Conservation (phyloP, 2,888 invertebrate genomes). For the Sialis fuliginosa region DNA sequence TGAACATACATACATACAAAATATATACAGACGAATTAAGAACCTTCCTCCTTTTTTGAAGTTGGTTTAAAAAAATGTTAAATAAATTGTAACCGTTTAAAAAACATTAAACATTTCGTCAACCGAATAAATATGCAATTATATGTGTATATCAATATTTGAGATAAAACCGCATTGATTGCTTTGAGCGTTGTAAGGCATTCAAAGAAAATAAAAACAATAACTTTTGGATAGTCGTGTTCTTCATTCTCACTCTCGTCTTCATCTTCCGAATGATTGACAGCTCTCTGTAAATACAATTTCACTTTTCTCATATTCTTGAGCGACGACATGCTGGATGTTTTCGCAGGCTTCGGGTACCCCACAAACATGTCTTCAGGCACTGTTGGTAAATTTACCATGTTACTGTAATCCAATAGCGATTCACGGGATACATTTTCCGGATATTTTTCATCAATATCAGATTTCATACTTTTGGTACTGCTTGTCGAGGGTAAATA, state of each 20-base stretch:
- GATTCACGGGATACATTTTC: slow-evolving; percentile 27
- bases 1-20: too few relatives aligned
- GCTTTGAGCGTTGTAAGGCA: too few relatives aligned
- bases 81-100: too few relatives aligned
- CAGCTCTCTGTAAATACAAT: slow-evolving; percentile 25
- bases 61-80: too few relatives aligned
- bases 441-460: slow-evolving; percentile 28
- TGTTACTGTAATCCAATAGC: slow-evolving; percentile 24
- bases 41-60: too few relatives aligned
- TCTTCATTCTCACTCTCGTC: slow-evolving; percentile 23
- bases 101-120: too few relatives aligned
- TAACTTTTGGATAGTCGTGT: slow-evolving; percentile 3
- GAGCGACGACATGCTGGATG: slow-evolving; percentile 26
- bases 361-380: slow-evolving; percentile 28
- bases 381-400: slow-evolving; percentile 26
- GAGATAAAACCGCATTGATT: too few relatives aligned
- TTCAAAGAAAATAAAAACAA: too few relatives aligned
- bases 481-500: slow-evolving; percentile 15
- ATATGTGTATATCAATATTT: too few relatives aligned
- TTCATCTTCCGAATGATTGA: slow-evolving; percentile 24
- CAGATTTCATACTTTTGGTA: slow-evolving; percentile 22
- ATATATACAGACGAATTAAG: too few relatives aligned
- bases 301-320: slow-evolving; percentile 28
- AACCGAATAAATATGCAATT: too few relatives aligned
- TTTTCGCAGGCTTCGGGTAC: slow-evolving; percentile 23